Evolutionary conservation across 92 coral and sea anemone species (phyloP), one percentile per base, ranked within the genome.

Genomic region (Montipora capitata): DNA sequence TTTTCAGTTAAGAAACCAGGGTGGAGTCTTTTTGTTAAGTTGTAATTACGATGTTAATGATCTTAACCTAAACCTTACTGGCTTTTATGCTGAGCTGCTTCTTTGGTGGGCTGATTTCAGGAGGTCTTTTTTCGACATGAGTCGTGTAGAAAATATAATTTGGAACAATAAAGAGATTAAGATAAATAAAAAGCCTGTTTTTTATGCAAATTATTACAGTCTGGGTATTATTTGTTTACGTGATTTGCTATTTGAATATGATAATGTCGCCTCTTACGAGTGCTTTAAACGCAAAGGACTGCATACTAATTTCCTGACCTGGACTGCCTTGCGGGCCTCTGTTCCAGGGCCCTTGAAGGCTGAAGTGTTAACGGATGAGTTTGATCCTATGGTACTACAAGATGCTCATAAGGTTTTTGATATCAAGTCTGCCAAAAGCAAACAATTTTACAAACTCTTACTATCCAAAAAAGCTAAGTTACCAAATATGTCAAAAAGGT

Each of bases 1-100:
- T 41, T 71, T 71, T 71, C 56, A 10, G 3, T 71, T 71, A 14
- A 71, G 13, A 71, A 71, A 71, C 20, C 10, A 71, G 41, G 76
- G 76, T 41, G 57, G 76, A 20, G 27, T 20, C 27, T 20, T 20
- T 20, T 20, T 71, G 54, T 11, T 71, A 71, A 71, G 56, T 1
- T 71, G 57, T 71, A 43, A 71, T 43, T 42, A 39, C 17, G 76
- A 71, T 71, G 76, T 71, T 13, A 71, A 71, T 3, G 76, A 71
- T 71, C 56, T 71, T 3, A 71, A 11, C 56, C 56, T 71, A 41
- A 71, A 71, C 27, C 56, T 11, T 12, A 71, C 17, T 44, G 76
- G 76, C 76, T 71, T 71, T 41, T 42, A 71, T 11, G 54, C 18
- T 41, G 54, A 71, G 76, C 43, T 71, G 38, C 76, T 42, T 71